Base-by-base conservation (phyloP, 2,888 invertebrate species). In the Mesorhabditis spiculigera region DNA sequence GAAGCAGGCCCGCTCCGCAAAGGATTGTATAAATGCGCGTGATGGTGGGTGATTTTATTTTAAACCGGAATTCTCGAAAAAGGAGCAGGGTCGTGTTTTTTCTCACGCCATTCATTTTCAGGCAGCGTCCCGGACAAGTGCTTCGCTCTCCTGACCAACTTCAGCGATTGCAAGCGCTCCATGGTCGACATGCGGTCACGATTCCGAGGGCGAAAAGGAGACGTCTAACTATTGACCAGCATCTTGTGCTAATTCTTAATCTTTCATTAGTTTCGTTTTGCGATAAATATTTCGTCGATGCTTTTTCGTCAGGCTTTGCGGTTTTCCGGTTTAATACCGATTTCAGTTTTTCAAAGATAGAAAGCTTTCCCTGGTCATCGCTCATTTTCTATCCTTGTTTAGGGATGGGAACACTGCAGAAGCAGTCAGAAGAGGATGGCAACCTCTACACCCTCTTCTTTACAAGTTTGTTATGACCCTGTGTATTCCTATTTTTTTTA, bases 191-290 rank as follows among this genome's bases (percentile, higher is more conserved):
- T 80, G 80, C 67, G 82, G 64, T 80, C 82, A 45, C 73, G 82
- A 66, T 82, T 82, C 69, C 78, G 82, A 41, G 82, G 82, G 66
- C 68, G 82, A 13, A 82, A 82, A 65, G 82, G 82, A n/a, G 82
- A 82, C 68, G 65, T 82, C 58, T 82, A 71, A 71, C 65, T 65
- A 5, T 61, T 28, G n/a, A 50, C n/a, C 58, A 50, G 8, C n/a
- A 13, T 3, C n/a, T 50, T 16, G 16, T 67, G 43, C 43, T 28
- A 28, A 50, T 50, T 13, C 44, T 41, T 50, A 61, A 63, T 63
- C n/a, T 43, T 50, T 66, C 63, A 63, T 63, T 63, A n/a, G 10
- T n/a, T 58, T 58, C n/a, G n/a, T 13, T 58, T 58, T n/a, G 58
- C n/a, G 58, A 63, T n/a, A 16, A 16, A 16, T 16, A 63, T 16